Conservation (phyloP, 1,140 invertebrate species). For the Caenorhabditis tropicalis region DNA sequence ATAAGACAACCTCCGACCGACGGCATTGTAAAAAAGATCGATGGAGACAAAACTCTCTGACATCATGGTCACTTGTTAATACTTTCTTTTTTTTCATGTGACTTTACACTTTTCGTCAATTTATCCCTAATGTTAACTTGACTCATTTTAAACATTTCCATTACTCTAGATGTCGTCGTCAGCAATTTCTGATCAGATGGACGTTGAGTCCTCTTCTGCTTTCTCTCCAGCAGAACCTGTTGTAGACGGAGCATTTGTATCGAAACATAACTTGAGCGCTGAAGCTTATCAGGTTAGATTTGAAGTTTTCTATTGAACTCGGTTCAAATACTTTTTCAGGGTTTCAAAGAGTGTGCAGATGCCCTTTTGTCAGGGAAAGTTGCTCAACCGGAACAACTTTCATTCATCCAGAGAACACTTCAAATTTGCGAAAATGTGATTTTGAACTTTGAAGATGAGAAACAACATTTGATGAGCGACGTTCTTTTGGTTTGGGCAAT, state of each 20-base stretch:
- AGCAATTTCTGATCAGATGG: conserved; percentile 28
- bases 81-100: conserved; percentile 5
- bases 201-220: conserved; percentile 48
- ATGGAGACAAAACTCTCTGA: neutral
- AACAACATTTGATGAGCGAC: conserved; percentile 70
- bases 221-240: conserved; percentile 59
- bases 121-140: neutral
- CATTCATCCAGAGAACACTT: conserved; percentile 57
- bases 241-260: conserved; percentile 62
- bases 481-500: conserved; percentile 67
- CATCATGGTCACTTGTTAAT: neutral
- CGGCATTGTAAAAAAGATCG: neutral
- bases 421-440: conserved; percentile 25
- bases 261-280: conserved; percentile 66
- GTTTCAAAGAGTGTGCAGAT: conserved; percentile 70
- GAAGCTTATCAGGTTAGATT: conserved; percentile 67
- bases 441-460: conserved; percentile 67
- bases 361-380: conserved; percentile 61
- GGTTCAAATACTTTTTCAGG: conserved; percentile 48
- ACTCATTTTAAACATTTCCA: neutral
- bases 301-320: neutral
- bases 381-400: conserved; percentile 58
- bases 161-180: conserved; percentile 1
- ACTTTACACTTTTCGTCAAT: neutral
- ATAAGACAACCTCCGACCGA: neutral